A percentile compares a stretch with the other conserved stretches of the same genome.
Evolutionary conservation across 2,113 vertebrate species (phyloP).

Genomic region (Mirounga angustirostris): DNA sequence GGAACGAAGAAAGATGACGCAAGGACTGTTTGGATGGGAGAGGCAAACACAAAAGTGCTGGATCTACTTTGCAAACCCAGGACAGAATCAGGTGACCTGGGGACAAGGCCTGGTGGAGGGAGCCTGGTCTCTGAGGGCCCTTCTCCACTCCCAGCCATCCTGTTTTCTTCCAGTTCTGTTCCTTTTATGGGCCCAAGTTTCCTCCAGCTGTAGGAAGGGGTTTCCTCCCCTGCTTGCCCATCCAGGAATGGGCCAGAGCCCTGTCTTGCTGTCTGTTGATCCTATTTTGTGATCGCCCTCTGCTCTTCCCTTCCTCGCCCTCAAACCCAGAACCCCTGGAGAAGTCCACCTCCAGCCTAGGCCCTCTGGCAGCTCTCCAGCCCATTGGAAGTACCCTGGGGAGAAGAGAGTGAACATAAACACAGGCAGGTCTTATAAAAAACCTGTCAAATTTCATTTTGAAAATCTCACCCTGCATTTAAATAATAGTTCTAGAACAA

Average conservation of each 20-base stretch:
- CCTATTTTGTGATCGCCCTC: background rate
- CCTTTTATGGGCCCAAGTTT: background rate
- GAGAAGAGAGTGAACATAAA: slow-evolving; percentile 29
- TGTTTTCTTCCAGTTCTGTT: background rate
- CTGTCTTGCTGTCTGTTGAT: background rate
- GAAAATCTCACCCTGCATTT: slow-evolving; percentile 55
- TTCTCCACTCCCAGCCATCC: fast-evolving
- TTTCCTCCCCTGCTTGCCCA: background rate
- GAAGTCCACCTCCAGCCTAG: background rate
- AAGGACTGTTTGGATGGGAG: too few relatives aligned
- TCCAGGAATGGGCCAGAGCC: background rate
- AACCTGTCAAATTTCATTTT: slow-evolving; percentile 69
- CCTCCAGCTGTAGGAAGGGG: background rate
- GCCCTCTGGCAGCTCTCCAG: slow-evolving; percentile 14
- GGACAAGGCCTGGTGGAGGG: background rate
- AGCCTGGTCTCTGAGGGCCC: background rate
- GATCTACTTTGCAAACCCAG: background rate
- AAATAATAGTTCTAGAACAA: slow-evolving; percentile 65
- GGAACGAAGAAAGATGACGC: too few relatives aligned
- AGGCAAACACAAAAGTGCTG: background rate
- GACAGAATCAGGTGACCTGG: fast-evolving
- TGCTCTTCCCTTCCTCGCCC: background rate
- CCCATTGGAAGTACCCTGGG: slow-evolving; percentile 15
- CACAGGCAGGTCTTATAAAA: background rate
- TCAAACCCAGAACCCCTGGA: background rate